Evolutionary conservation across 2,797 vertebrate species (phyloP).

Genomic region (Mallotus villosus): DNA sequence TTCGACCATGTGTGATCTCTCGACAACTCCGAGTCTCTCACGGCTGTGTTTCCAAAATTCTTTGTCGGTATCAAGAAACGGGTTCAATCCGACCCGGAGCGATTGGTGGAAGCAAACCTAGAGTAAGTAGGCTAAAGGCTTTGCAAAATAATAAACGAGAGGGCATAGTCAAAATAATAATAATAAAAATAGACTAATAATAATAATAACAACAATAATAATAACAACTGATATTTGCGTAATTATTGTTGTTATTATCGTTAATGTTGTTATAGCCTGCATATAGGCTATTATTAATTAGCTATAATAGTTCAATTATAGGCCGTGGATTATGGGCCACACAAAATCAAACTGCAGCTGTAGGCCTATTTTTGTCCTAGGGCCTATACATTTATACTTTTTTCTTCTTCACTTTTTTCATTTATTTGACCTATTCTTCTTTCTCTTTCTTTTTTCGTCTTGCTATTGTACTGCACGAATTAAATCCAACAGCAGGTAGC

Average conservation of each 20-base stretch:
- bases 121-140: slow-evolving; percentile 79
- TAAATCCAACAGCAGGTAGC: slow-evolving; percentile 90
- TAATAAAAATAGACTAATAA: neutral
- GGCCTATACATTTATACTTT: neutral
- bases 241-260: slow-evolving; percentile 18
- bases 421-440: slow-evolving; percentile 5
- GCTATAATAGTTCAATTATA: neutral
- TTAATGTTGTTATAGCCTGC: neutral
- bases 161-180: neutral
- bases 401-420: neutral
- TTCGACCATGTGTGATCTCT: slow-evolving; percentile 95
- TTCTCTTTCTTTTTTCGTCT: neutral
- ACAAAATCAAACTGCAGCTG: no score
- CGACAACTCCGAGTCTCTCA: slow-evolving; percentile 92
- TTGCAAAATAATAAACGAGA: neutral
- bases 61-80: slow-evolving; percentile 95
- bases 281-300: neutral
- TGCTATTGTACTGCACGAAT: slow-evolving; percentile 25
- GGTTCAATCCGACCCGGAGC: slow-evolving; percentile 95
- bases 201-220: neutral
- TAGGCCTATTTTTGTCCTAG: no score
- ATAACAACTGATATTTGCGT: neutral
- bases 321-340: no score
- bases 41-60: slow-evolving; percentile 95
- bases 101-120: slow-evolving; percentile 95